Percentiles rank a stretch among this genome's conserved stretches.
phyloP scores from a whole-genome alignment of 2,888 invertebrate genomes.

The Chrysina gloriosa region DNA sequence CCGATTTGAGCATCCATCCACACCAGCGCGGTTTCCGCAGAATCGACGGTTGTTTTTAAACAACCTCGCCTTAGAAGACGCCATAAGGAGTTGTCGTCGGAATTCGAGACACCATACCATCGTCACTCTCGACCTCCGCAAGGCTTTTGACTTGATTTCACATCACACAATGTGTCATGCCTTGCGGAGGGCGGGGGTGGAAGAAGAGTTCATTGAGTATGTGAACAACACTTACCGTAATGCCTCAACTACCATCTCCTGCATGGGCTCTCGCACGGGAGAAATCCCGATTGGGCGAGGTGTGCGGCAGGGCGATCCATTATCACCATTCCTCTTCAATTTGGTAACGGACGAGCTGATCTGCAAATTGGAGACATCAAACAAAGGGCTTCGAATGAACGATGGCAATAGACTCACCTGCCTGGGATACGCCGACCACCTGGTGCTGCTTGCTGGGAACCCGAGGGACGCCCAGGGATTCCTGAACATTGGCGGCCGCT shows the following conservation, averaged over 20 bases:
- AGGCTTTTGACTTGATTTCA: constrained; percentile 60
- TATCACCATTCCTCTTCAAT: constrained; percentile 53
- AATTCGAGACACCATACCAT: constrained; percentile 38
- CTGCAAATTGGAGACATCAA: not conserved
- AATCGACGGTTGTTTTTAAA: constrained; percentile 46
- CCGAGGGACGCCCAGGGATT: constrained; percentile 51
- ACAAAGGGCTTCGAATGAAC: not conserved
- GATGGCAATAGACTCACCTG: constrained; percentile 31
- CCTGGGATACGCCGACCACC: constrained; percentile 60
- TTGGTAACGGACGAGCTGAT: constrained; percentile 53
- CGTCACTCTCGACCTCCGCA: constrained; percentile 60
- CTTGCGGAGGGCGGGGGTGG: constrained; percentile 55
- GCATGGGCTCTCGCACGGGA: constrained; percentile 33
- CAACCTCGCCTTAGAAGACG: not conserved
- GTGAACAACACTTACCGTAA: constrained; percentile 51
- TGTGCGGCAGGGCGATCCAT: constrained; percentile 62
- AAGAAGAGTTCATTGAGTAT: constrained; percentile 53
- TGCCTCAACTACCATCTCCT: constrained; percentile 49
- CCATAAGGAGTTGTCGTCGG: not conserved
- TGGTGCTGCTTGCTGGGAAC: constrained; percentile 56
- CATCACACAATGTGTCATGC: constrained; percentile 49
- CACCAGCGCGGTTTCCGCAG: constrained; percentile 44
- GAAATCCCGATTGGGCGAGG: constrained; percentile 52
- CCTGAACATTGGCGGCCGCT: constrained; percentile 43
- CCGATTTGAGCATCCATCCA: constrained; percentile 10